phyloP scores from a whole-genome alignment of 1,140 invertebrate species.

The Aphelinus certus region DNA sequence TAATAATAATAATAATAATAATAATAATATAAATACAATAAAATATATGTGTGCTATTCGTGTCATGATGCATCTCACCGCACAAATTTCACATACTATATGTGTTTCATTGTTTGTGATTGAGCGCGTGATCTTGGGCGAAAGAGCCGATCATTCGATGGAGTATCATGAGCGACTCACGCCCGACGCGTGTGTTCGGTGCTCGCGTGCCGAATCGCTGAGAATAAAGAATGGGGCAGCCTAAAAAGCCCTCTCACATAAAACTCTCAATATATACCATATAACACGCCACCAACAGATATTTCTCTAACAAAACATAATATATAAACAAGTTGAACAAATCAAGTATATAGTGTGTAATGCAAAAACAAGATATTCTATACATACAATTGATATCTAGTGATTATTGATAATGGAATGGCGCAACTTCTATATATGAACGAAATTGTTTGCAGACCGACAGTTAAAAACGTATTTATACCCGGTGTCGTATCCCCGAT shows the following conservation, averaged over 20 bases:
- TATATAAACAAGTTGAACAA: constrained; percentile 23
- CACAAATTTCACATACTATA: too few species aligned
- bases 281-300: background rate
- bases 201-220: too few species aligned
- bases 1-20: background rate
- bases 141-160: too few species aligned
- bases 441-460: constrained; percentile 66
- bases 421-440: constrained; percentile 57
- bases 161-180: too few species aligned
- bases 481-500: constrained; percentile 65
- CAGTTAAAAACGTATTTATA: constrained; percentile 67
- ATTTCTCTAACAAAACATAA: constrained; percentile 26
- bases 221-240: too few species aligned
- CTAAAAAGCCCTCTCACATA: too few species aligned
- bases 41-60: background rate
- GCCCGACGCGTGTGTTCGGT: too few species aligned
- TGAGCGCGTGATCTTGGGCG: too few species aligned
- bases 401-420: constrained; percentile 46
- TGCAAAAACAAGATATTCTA: background rate
- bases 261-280: background rate
- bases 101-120: too few species aligned
- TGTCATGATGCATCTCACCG: too few species aligned
- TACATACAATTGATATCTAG: too few species aligned
- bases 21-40: background rate
- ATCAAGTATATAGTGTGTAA: constrained; percentile 21